A percentile compares a stretch with the other conserved stretches of the same genome.
Evolutionary conservation across 2,797 vertebrate genomes (phyloP).

Genomic region (Pristis pectinata): DNA sequence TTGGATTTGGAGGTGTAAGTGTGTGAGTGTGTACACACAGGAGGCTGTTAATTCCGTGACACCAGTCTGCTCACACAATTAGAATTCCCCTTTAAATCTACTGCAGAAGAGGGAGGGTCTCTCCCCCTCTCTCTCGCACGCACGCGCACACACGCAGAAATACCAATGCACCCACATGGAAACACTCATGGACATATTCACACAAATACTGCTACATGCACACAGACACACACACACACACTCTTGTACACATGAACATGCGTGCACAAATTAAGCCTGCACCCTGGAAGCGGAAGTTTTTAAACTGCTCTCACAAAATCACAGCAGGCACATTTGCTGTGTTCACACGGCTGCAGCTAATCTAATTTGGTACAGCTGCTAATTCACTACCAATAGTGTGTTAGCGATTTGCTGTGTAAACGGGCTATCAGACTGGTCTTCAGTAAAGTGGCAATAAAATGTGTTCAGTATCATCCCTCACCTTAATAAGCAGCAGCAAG

Average conservation of each 20-base stretch:
- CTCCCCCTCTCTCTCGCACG: not conserved
- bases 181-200: too few relatives aligned
- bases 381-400: not conserved
- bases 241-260: too few relatives aligned
- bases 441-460: conserved; percentile 31
- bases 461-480: conserved; percentile 31
- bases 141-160: not conserved
- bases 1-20: not conserved
- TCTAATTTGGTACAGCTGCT: conserved; percentile 32
- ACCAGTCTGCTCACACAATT: not conserved
- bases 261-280: not conserved
- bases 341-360: not conserved
- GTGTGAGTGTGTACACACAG: not conserved
- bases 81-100: not conserved
- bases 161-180: too few relatives aligned
- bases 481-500: conserved; percentile 28
- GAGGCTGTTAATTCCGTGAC: not conserved
- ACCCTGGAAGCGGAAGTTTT: conserved; percentile 11
- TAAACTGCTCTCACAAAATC: conserved; percentile 28
- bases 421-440: conserved; percentile 23
- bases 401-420: conserved; percentile 32
- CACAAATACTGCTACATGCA: too few relatives aligned
- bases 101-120: not conserved
- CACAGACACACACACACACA: too few relatives aligned
- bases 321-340: not conserved